These are phyloP conservation scores for Dorcus hopei DNA, from an alignment of 2,888 invertebrate species.

Conservation along the genomic window DNA sequence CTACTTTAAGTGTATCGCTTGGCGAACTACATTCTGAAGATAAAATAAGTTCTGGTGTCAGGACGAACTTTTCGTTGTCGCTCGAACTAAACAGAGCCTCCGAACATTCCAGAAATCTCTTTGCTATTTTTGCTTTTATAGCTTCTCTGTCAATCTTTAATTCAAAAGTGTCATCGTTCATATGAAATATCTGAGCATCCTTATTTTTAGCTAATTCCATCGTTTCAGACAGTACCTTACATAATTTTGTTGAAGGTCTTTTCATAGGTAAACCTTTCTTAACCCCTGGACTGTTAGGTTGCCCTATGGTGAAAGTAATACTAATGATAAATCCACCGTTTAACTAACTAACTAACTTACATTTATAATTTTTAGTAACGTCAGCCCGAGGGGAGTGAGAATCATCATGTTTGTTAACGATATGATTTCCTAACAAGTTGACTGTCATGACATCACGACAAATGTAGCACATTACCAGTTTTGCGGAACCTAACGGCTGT, in stretches of 20 bases:
- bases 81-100: constrained; percentile 3
- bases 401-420: constrained; percentile 24
- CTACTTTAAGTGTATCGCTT: constrained; percentile 4
- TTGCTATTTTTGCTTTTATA: constrained; percentile 10
- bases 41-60: constrained; percentile 2
- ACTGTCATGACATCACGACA: constrained; percentile 25
- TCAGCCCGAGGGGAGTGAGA: constrained; percentile 14
- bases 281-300: constrained; percentile 12
- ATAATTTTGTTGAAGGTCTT: constrained; percentile 17
- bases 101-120: constrained; percentile 15
- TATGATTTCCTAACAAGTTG: constrained; percentile 22
- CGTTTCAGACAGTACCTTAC: constrained; percentile 18
- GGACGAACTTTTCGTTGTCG: constrained; percentile 9
- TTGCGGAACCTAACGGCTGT: constrained; percentile 17
- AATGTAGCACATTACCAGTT: constrained; percentile 26
- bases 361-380: constrained; percentile 15
- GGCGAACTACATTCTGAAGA: constrained; percentile 5
- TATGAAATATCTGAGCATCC: constrained; percentile 16
- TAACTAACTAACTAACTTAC: constrained; percentile 3
- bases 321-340: not conserved
- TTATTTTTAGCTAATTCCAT: constrained; percentile 14
- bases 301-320: constrained; percentile 8
- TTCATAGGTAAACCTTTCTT: constrained; percentile 14
- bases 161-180: constrained; percentile 16
- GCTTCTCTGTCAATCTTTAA: constrained; percentile 12